Conservation (phyloP, 2,113 vertebrate genomes). For the Nanorana parkeri region DNA sequence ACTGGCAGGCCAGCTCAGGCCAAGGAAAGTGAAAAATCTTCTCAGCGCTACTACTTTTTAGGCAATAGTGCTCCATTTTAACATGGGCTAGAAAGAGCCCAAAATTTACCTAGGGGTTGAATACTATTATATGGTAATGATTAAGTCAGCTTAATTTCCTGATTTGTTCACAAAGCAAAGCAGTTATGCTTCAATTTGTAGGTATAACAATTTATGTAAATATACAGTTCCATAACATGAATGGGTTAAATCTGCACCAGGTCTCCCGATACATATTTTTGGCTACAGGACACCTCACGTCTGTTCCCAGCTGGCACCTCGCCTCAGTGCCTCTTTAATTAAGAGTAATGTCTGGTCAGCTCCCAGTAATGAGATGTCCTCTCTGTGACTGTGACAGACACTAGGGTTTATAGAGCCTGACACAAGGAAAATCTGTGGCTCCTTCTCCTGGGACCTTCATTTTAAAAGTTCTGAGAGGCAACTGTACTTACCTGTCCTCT, state of each 20-base stretch:
- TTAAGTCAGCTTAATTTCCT: too few relatives aligned
- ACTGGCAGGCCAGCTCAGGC: too few relatives aligned
- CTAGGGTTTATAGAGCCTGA: conserved; percentile 46
- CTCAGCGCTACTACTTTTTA: too few relatives aligned
- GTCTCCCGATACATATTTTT: conserved; percentile 16
- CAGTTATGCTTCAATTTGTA: too few relatives aligned
- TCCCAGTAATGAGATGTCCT: conserved; percentile 40
- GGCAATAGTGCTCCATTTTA: too few relatives aligned
- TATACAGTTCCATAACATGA: not conserved
- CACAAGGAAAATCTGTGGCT: not conserved
- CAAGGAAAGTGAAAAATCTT: too few relatives aligned
- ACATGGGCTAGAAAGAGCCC: too few relatives aligned
- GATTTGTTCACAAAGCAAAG: too few relatives aligned
- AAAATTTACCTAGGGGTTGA: too few relatives aligned
- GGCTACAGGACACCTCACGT: not conserved
- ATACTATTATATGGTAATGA: too few relatives aligned
- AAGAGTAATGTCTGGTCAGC: conserved; percentile 53
- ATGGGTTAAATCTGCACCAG: conserved; percentile 13
- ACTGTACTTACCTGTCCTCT: conserved; percentile 7
- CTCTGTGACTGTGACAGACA: conserved; percentile 43
- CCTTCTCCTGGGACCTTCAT: conserved; percentile 12
- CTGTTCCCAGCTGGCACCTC: conserved; percentile 26
- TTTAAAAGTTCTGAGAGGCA: conserved; percentile 10
- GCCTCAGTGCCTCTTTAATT: conserved; percentile 44
- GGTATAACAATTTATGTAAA: too few relatives aligned